Percentiles rank a stretch among this genome's conserved stretches.
Conservation (phyloP, 2,113 vertebrate genomes). For the Pelecanus crispus region DNA sequence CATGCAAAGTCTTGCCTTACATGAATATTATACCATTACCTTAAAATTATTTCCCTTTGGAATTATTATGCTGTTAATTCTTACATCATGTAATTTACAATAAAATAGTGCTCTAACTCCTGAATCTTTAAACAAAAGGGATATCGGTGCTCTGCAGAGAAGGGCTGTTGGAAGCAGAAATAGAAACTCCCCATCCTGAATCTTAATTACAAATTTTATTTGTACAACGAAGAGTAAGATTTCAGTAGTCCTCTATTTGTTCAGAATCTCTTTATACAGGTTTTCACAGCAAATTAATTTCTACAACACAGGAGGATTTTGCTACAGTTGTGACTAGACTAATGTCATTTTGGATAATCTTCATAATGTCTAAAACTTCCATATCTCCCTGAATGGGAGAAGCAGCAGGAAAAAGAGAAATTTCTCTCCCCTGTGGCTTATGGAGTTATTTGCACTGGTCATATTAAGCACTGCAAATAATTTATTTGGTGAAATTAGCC, state of each 20-base stretch:
- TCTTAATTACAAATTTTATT: conserved; percentile 18
- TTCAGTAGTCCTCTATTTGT: conserved; percentile 11
- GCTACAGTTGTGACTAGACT: conserved; percentile 23
- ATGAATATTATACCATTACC: background rate
- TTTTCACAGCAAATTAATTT: conserved; percentile 41
- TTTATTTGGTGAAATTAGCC: conserved; percentile 15
- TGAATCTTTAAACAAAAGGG: background rate
- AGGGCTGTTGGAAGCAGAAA: background rate
- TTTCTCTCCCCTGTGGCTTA: background rate
- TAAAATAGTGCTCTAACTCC: background rate
- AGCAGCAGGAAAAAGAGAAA: background rate
- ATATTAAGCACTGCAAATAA: background rate
- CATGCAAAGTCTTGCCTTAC: background rate
- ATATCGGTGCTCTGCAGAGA: background rate
- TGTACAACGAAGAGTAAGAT: background rate
- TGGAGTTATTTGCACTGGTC: background rate
- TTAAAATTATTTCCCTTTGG: background rate
- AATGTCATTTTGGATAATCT: conserved; percentile 45
- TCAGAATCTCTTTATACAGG: background rate
- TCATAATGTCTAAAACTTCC: background rate
- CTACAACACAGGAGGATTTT: conserved; percentile 47
- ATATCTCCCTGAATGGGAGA: background rate
- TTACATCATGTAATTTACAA: background rate
- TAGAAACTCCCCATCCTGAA: background rate
- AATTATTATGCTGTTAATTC: background rate